A percentile compares a stretch with the other conserved stretches of the same genome.
Evolutionary conservation across 35 echinoderm and acorn worm genomes (phyloP).

Genomic region (Chiridota heheva): DNA sequence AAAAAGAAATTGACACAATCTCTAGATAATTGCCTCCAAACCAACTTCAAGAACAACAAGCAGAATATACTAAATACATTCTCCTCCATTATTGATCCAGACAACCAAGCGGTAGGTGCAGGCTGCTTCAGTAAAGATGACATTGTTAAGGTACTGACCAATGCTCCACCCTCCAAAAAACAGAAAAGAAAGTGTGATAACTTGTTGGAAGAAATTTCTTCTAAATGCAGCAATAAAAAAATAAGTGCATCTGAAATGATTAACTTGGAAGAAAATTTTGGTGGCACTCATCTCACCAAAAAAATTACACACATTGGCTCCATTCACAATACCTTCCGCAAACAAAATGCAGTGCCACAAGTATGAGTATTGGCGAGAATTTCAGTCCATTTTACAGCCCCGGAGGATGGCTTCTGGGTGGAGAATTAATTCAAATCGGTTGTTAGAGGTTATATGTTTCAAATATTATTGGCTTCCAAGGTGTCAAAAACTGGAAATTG

Average conservation of each 20-base stretch:
- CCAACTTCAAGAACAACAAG: constrained; percentile 7
- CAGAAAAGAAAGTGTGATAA: not conserved
- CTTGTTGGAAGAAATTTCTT: constrained; percentile 24
- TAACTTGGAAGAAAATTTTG: constrained; percentile 31
- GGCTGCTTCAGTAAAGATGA: not conserved
- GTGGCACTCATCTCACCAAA: not conserved
- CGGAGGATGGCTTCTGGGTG: constrained; percentile 33
- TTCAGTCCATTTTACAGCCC: constrained; percentile 29
- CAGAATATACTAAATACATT: not conserved
- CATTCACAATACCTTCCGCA: not conserved
- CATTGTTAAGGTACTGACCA: not conserved
- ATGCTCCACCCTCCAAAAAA: not conserved
- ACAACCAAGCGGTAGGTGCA: not conserved
- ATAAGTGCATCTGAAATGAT: not conserved
- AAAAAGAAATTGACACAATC: not conserved
- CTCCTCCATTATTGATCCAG: not conserved
- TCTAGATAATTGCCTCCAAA: constrained; percentile 7
- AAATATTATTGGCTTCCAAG: constrained; percentile 10
- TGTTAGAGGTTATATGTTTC: not conserved
- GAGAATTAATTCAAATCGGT: constrained; percentile 3
- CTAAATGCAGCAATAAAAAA: too few species aligned
- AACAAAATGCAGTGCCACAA: not conserved
- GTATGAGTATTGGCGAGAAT: not conserved
- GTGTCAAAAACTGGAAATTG: not conserved
- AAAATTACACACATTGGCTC: not conserved